Evolutionary conservation across 2,888 invertebrate genomes (phyloP), one percentile per base, ranked within the genome.

Genomic region (Adineta ricciae): DNA sequence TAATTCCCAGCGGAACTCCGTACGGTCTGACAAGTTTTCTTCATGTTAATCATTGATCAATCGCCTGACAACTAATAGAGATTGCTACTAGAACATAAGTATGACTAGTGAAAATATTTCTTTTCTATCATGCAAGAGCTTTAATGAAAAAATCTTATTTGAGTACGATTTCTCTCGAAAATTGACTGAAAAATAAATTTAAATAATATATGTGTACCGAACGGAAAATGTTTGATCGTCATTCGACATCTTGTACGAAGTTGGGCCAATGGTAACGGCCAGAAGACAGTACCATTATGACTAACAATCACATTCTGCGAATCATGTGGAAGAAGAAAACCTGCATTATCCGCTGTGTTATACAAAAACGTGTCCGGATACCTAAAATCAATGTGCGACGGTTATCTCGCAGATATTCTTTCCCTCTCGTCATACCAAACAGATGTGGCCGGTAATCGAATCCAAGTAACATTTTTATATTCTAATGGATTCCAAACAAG

Each of bases 321-420:
- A 49, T 84, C 49, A 56, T 84, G 84, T 41, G 86, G 86, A 32
- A 83, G 46, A 19, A 86, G 83, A 83, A 84, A 86, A 8, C 86
- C 86, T 32, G 84, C 78, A 46, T 86, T 82, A 84, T 86, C 86
- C 27, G 86, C 86, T 64, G 86, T 86, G 21, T 84, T 84, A 41
- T 86, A 86, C 16, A 86, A 36, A 73, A 86, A 86, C 27, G 86
- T 86, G 32, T 86, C 86, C 11, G 86, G 86, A 52, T 41, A 78
- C 64, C 64, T 64, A 36, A 64, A 36, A 73, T 73, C 11, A 3
- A 16, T 36, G 11, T 2, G n/a, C n/a, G n/a, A n/a, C n/a, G n/a
- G n/a, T n/a, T n/a, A n/a, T n/a, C n/a, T n/a, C n/a, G n/a, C n/a
- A n/a, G n/a, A n/a, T n/a, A n/a, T n/a, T n/a, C n/a, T n/a, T n/a